phyloP scores from a whole-genome alignment of 2,113 vertebrate species.

The Ophiodon elongatus region DNA sequence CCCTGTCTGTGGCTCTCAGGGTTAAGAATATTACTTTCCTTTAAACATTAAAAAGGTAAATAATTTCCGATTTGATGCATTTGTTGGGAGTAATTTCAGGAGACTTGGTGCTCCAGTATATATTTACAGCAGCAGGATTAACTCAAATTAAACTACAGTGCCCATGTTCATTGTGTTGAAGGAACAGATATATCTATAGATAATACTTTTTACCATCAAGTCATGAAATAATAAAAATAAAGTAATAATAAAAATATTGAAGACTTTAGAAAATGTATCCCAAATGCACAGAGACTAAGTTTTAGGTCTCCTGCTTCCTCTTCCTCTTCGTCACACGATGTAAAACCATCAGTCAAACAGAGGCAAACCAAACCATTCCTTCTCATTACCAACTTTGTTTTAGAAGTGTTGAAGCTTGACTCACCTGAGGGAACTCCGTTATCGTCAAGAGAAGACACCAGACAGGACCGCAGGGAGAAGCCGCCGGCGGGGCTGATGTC shows the following conservation, averaged over 20 bases:
- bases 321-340: background rate
- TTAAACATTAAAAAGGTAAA: background rate
- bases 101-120: background rate
- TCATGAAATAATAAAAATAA: background rate
- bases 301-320: background rate
- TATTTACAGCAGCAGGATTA: background rate
- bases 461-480: conserved; percentile 91
- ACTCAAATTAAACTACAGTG: conserved; percentile 7
- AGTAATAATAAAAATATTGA: background rate
- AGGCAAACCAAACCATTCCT: background rate
- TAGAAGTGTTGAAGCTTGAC: conserved; percentile 34
- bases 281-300: background rate
- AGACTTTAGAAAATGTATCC: background rate
- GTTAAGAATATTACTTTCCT: background rate
- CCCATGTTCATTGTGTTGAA: background rate
- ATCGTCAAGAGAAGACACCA: conserved; percentile 93
- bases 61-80: background rate
- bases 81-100: background rate
- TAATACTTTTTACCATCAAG: background rate
- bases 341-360: background rate
- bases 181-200: background rate
- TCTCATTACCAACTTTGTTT: background rate
- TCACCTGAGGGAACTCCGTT: conserved; percentile 93
- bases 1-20: background rate
- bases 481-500: conserved; percentile 92